Conservation (phyloP, 2,888 invertebrate species). For the Harpalus rufipes region DNA sequence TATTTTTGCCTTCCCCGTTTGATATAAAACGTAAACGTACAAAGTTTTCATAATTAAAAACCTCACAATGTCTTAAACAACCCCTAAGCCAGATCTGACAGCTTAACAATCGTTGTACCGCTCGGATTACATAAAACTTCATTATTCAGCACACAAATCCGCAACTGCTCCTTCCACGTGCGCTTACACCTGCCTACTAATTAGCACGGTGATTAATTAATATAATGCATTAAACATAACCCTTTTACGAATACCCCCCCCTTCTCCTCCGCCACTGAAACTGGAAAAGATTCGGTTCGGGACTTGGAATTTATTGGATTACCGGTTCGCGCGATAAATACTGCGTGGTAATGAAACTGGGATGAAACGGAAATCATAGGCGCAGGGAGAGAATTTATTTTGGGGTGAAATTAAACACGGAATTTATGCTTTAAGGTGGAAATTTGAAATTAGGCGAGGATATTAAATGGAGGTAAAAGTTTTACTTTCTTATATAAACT, state of each 20-base stretch:
- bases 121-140: conserved; percentile 42
- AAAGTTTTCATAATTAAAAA: conserved; percentile 34
- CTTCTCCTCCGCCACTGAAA: not conserved
- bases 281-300: conserved; percentile 52
- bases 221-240: conserved; percentile 65
- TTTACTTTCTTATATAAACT: not conserved
- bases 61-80: conserved; percentile 38
- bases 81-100: conserved; percentile 27
- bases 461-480: conserved; percentile 18
- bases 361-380: conserved; percentile 42
- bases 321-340: conserved; percentile 63
- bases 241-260: conserved; percentile 37
- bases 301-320: conserved; percentile 61
- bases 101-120: conserved; percentile 18
- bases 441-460: conserved; percentile 26
- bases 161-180: conserved; percentile 35
- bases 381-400: conserved; percentile 17
- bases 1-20: too few species aligned
- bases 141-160: conserved; percentile 52
- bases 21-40: too few species aligned
- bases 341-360: conserved; percentile 59
- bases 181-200: conserved; percentile 60
- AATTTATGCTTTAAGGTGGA: conserved; percentile 33
- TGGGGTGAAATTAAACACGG: conserved; percentile 8
- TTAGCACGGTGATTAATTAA: conserved; percentile 64